These are phyloP conservation scores for Chymomyza amoena DNA, from an alignment of 2,888 invertebrate species.

Conservation along the genomic window DNA sequence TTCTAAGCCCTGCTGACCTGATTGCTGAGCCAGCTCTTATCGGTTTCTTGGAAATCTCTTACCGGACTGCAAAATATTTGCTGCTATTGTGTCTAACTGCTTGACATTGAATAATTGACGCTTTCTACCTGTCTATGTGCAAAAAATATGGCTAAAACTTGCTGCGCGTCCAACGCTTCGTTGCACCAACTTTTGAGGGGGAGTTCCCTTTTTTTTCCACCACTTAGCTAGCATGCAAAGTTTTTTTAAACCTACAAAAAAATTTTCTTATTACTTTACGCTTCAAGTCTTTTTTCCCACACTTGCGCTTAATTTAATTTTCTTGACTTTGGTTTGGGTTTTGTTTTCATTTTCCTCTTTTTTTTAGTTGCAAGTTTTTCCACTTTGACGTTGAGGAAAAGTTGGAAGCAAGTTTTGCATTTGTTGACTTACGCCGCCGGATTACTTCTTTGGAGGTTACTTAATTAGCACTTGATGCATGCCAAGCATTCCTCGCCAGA, in stretches of 20 bases:
- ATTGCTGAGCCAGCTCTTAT: constrained; percentile 17
- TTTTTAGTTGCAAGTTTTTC: constrained; percentile 16
- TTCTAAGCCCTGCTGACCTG: not conserved
- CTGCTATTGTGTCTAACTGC: not conserved
- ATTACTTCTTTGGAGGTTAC: constrained; percentile 19
- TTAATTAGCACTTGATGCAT: constrained; percentile 60
- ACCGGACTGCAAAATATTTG: not conserved
- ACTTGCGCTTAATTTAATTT: constrained; percentile 68
- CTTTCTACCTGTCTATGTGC: not conserved
- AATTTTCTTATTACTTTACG: constrained; percentile 63
- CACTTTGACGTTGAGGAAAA: constrained; percentile 20
- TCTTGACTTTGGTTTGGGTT: constrained; percentile 37
- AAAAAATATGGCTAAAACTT: constrained; percentile 32
- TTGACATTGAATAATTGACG: not conserved
- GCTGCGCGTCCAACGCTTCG: constrained; percentile 31
- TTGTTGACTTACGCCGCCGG: constrained; percentile 21
- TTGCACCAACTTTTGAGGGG: constrained; percentile 10
- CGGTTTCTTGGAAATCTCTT: not conserved
- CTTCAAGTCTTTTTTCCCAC: constrained; percentile 65
- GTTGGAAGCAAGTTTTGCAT: constrained; percentile 12
- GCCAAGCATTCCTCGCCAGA: not conserved
- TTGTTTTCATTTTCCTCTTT: constrained; percentile 43
- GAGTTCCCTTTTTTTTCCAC: not conserved
- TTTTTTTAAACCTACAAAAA: constrained; percentile 40
- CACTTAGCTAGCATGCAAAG: not conserved